These are phyloP conservation scores for Nymphalis urticae DNA, from an alignment of 2,888 invertebrate genomes.

Conservation along the genomic window DNA sequence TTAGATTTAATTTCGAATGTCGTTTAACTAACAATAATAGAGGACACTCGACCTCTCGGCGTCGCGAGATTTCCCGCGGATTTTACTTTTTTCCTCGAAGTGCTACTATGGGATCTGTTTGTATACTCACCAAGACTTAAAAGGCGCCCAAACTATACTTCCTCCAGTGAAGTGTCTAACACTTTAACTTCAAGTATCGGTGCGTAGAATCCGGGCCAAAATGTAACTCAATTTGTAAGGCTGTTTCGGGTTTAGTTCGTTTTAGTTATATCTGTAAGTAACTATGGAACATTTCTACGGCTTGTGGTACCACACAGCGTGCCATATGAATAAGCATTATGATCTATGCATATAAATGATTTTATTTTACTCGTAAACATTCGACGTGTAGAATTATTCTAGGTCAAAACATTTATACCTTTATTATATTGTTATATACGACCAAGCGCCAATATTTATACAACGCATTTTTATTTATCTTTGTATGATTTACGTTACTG, in stretches of 20 bases:
- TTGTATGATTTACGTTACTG: too few species aligned
- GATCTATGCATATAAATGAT: too few species aligned
- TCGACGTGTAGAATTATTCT: too few species aligned
- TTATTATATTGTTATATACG: too few species aligned
- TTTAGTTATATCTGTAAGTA: not conserved
- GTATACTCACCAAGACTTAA: slow-evolving; percentile 34
- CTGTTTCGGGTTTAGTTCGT: not conserved
- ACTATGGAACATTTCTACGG: not conserved
- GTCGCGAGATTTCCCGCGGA: slow-evolving; percentile 66
- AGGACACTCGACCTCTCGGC: slow-evolving; percentile 72
- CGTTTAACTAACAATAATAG: slow-evolving; percentile 58
- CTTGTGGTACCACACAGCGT: not conserved
- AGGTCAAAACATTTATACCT: too few species aligned
- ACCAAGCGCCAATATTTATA: too few species aligned
- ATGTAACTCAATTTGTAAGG: not conserved
- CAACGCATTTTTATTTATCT: too few species aligned
- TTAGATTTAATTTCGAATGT: slow-evolving; percentile 48
- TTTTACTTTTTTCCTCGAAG: slow-evolving; percentile 48
- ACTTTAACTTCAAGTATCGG: slow-evolving; percentile 27
- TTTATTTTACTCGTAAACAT: too few species aligned
- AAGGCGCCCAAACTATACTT: slow-evolving; percentile 38
- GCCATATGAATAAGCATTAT: too few species aligned
- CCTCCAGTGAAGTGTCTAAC: slow-evolving; percentile 30
- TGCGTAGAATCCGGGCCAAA: not conserved
- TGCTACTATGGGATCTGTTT: slow-evolving; percentile 38